These are phyloP conservation scores for Epinephelus moara DNA, from an alignment of 2,113 vertebrate genomes.

Conservation along the genomic window DNA sequence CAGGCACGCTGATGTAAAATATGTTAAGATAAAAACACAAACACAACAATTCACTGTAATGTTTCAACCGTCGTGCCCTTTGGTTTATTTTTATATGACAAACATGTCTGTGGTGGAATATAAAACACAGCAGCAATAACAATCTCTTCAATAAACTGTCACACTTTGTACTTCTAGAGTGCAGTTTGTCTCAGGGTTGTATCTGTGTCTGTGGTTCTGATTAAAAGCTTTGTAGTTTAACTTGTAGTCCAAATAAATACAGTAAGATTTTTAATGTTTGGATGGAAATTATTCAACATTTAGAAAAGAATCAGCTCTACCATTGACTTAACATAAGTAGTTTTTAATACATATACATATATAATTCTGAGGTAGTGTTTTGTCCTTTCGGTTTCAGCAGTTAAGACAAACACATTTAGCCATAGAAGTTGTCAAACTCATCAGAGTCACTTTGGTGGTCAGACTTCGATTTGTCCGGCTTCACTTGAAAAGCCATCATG, in stretches of 20 bases:
- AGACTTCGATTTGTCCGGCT: background rate
- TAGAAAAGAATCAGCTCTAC: no score
- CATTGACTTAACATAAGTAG: background rate
- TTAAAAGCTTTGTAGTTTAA: background rate
- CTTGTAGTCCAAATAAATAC: background rate
- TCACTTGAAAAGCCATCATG: conserved; percentile 57
- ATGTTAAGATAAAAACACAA: background rate
- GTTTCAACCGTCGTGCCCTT: background rate
- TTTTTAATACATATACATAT: no score
- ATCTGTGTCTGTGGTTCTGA: background rate
- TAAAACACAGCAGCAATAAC: conserved; percentile 7
- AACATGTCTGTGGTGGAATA: background rate
- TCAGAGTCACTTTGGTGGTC: conserved; percentile 67
- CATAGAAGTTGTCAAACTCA: conserved; percentile 84
- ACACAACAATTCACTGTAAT: background rate
- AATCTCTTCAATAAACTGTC: conserved; percentile 33
- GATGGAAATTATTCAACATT: no score
- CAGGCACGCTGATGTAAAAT: conserved; percentile 21
- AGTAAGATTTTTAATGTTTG: no score
- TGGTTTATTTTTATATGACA: conserved; percentile 35
- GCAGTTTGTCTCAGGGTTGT: background rate
- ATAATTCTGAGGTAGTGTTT: background rate
- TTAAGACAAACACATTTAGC: conserved; percentile 51
- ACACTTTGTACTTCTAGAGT: background rate
- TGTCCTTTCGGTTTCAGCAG: background rate